Evolutionary conservation across 2,888 invertebrate genomes (phyloP).

Genomic region (Lasioglossum villosulum): DNA sequence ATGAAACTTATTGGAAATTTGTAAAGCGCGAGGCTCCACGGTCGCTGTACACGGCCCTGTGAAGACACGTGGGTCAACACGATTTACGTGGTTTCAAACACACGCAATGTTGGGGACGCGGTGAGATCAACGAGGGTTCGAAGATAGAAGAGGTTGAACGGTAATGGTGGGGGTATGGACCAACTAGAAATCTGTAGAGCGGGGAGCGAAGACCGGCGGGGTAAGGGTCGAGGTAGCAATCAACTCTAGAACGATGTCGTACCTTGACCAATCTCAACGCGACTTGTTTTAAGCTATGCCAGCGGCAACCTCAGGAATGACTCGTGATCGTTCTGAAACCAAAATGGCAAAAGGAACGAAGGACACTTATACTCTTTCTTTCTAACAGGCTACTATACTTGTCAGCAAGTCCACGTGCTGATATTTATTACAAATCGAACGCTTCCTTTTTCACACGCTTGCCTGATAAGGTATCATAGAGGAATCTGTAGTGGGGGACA

Average conservation of each 20-base stretch:
- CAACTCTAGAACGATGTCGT: constrained; percentile 80
- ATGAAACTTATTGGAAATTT: not conserved
- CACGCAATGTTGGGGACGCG: constrained; percentile 48
- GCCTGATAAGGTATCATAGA: not conserved
- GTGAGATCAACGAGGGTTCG: constrained; percentile 41
- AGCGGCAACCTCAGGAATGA: constrained; percentile 79
- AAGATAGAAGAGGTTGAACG: constrained; percentile 49
- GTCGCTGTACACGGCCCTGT: constrained; percentile 39
- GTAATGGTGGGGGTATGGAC: constrained; percentile 34
- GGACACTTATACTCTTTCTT: not conserved
- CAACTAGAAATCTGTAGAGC: constrained; percentile 39
- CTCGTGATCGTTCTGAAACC: constrained; percentile 73
- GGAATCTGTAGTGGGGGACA: not conserved
- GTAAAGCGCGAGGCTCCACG: not conserved
- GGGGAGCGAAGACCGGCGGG: constrained; percentile 32
- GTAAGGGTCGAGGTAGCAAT: constrained; percentile 66
- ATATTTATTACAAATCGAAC: not conserved
- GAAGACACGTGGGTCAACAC: constrained; percentile 55
- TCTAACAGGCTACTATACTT: not conserved
- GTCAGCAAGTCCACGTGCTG: not conserved
- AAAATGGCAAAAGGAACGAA: constrained; percentile 65
- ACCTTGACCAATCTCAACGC: constrained; percentile 84
- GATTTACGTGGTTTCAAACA: constrained; percentile 47
- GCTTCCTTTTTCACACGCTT: not conserved
- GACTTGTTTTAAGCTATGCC: constrained; percentile 83